phyloP scores from a whole-genome alignment of 2,888 invertebrate genomes.

The Trachelus tabidus region DNA sequence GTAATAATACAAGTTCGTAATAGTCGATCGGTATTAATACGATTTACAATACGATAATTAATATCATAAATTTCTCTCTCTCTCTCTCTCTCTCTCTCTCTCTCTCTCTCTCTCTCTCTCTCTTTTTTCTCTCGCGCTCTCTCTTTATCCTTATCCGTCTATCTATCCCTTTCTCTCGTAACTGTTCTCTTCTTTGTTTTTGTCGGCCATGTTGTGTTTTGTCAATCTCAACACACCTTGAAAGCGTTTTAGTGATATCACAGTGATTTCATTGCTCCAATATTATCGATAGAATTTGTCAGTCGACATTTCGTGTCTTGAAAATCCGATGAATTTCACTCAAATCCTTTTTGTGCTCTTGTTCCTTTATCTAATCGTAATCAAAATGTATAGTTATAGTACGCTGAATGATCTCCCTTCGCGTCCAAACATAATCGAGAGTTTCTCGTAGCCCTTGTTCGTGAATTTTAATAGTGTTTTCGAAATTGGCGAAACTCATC shows the following conservation, averaged over 20 bases:
- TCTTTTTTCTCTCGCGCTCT: slow-evolving; percentile 16
- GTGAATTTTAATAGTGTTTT: background rate
- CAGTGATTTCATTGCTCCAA: slow-evolving; percentile 66
- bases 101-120: slow-evolving; percentile 20
- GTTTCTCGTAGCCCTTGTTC: background rate
- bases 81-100: slow-evolving; percentile 22
- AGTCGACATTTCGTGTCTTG: background rate
- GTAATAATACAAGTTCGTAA: slow-evolving; percentile 44
- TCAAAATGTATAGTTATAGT: too few species aligned
- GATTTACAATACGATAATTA: slow-evolving; percentile 53
- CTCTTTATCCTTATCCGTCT: slow-evolving; percentile 14
- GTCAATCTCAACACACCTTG: slow-evolving; percentile 57
- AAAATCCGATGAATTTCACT: background rate
- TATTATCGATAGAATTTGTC: slow-evolving; percentile 61
- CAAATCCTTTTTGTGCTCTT: too few species aligned
- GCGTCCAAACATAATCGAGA: background rate
- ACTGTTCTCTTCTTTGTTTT: slow-evolving; percentile 12
- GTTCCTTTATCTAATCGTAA: too few species aligned
- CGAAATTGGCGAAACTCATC: too few species aligned
- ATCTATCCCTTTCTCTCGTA: slow-evolving; percentile 15
- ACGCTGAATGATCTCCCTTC: too few species aligned
- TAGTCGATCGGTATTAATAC: slow-evolving; percentile 26
- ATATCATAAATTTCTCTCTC: slow-evolving; percentile 46
- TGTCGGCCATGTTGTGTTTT: slow-evolving; percentile 25
- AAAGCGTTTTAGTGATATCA: slow-evolving; percentile 66